Evolutionary conservation across 1,140 invertebrate genomes (phyloP).

Genomic region (Coboldia fuscipes): DNA sequence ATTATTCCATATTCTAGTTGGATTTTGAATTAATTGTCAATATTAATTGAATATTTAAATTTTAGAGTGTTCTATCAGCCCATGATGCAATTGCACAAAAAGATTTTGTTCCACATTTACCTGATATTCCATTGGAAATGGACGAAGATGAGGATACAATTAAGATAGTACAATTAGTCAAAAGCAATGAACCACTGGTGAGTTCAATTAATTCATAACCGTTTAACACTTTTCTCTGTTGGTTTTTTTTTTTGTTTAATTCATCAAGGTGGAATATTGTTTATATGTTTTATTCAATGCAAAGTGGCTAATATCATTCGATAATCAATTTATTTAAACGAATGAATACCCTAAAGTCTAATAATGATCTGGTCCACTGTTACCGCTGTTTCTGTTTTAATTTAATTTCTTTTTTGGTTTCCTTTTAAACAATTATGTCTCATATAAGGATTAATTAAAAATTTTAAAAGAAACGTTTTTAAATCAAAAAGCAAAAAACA

Average conservation of each 20-base stretch:
- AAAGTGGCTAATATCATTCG: neutral
- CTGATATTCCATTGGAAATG: constrained; percentile 67
- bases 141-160: constrained; percentile 89
- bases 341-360: too few species aligned
- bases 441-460: too few species aligned
- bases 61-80: constrained; percentile 68
- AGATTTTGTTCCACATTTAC: constrained; percentile 79
- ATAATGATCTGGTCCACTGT: too few species aligned
- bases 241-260: neutral
- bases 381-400: too few species aligned
- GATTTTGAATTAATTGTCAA: constrained; percentile 1
- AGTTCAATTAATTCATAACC: constrained; percentile 16
- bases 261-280: neutral
- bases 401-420: too few species aligned
- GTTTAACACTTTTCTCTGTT: neutral
- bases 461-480: too few species aligned
- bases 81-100: constrained; percentile 90
- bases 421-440: too few species aligned
- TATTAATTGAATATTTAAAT: constrained; percentile 2
- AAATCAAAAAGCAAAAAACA: neutral
- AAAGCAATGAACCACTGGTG: constrained; percentile 93
- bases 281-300: neutral
- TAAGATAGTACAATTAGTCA: constrained; percentile 91
- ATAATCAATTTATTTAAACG: neutral
- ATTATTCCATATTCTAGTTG: constrained; percentile 6